A percentile compares a stretch with the other conserved stretches of the same genome.
These are phyloP conservation scores for Latrodectus hesperus DNA, from an alignment of 2,888 invertebrate species.

Conservation along the genomic window DNA sequence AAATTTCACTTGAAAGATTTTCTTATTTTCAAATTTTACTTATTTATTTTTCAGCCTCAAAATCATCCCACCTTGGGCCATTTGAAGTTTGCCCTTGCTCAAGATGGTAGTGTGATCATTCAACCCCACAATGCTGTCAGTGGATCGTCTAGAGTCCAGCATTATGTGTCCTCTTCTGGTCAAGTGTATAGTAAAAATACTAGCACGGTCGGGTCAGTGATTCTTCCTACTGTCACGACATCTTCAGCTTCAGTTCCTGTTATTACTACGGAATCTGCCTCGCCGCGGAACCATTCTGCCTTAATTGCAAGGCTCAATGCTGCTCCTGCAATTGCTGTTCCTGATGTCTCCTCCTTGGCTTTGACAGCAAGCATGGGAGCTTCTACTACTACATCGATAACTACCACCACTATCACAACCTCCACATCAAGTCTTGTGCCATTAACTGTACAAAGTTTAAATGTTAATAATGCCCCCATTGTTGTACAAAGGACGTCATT, in stretches of 20 bases:
- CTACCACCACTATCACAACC: slow-evolving; percentile 45
- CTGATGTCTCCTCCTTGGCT: slow-evolving; percentile 53
- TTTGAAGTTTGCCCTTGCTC: slow-evolving; percentile 71
- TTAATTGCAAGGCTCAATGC: slow-evolving; percentile 71
- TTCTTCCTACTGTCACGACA: slow-evolving; percentile 50
- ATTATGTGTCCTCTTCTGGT: slow-evolving; percentile 31
- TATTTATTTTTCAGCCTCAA: slow-evolving; percentile 31
- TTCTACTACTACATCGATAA: slow-evolving; percentile 17
- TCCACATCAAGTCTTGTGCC: slow-evolving; percentile 66
- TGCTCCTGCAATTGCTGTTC: slow-evolving; percentile 69
- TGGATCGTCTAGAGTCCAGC: slow-evolving; percentile 28
- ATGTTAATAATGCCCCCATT: slow-evolving; percentile 42
- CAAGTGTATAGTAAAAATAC: slow-evolving; percentile 43
- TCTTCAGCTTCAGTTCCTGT: slow-evolving; percentile 41
- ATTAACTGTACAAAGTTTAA: slow-evolving; percentile 71
- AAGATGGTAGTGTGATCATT: slow-evolving; percentile 72
- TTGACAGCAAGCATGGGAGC: slow-evolving; percentile 9
- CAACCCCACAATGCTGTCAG: slow-evolving; percentile 63
- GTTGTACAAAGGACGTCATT: slow-evolving; percentile 53
- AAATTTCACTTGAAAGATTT: no score
- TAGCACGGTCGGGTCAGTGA: slow-evolving; percentile 32
- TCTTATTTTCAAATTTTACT: background rate
- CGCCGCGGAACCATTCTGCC: slow-evolving; percentile 67
- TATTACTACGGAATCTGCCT: slow-evolving; percentile 30
- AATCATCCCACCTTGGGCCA: slow-evolving; percentile 63